phyloP scores from a whole-genome alignment of 2,113 vertebrate species.

The Nesoenas mayeri region DNA sequence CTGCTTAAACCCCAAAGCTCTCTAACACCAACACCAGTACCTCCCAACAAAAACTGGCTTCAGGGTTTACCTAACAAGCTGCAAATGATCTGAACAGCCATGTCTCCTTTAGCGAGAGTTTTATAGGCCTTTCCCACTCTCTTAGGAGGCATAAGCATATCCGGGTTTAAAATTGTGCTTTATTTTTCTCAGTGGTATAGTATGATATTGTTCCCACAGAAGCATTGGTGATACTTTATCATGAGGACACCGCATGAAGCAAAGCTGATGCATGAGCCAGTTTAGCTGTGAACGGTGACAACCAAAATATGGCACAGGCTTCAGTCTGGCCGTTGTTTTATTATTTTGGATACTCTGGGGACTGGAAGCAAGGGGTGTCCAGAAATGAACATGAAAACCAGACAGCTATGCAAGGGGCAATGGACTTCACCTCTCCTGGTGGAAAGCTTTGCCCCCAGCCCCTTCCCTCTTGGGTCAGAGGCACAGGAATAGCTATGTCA shows the following conservation, averaged over 20 bases:
- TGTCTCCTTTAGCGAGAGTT: neutral
- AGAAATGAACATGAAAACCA: neutral
- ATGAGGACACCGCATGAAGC: neutral
- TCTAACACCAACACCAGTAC: neutral
- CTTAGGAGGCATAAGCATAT: slow-evolving; percentile 32
- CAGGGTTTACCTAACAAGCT: slow-evolving; percentile 12
- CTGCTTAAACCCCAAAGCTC: neutral
- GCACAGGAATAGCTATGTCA: neutral
- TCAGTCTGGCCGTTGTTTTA: neutral
- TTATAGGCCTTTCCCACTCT: slow-evolving; percentile 4
- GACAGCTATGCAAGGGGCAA: neutral
- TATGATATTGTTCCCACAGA: neutral
- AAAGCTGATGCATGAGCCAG: neutral
- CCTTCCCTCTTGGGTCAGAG: neutral
- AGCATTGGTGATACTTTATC: neutral
- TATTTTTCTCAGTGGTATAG: slow-evolving; percentile 38
- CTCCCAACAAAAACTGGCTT: neutral
- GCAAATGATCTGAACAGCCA: neutral
- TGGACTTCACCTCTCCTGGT: neutral
- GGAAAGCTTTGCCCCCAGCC: neutral
- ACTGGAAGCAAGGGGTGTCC: neutral
- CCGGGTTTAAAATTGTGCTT: neutral
- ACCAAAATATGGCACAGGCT: neutral
- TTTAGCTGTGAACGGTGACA: neutral
- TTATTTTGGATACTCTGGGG: neutral